phyloP scores from a whole-genome alignment of 2,797 vertebrate species.

The Crypturellus tataupa region DNA sequence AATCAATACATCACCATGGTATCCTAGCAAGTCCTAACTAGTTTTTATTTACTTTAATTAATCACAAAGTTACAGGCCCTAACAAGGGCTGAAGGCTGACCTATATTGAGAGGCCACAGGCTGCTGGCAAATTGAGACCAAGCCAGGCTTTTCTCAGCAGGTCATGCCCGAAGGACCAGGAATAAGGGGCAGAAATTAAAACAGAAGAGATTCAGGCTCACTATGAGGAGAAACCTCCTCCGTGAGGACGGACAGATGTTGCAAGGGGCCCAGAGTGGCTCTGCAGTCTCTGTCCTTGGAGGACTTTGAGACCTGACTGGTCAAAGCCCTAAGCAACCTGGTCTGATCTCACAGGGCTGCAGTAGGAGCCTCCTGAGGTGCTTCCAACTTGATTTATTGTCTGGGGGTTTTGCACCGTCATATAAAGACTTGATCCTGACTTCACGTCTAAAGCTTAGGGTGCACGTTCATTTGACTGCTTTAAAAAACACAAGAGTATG shows the following conservation, averaged over 20 bases:
- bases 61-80: slow-evolving; percentile 35
- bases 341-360: neutral
- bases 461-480: neutral
- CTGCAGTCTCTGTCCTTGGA: neutral
- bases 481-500: neutral
- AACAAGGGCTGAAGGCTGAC: slow-evolving; percentile 31
- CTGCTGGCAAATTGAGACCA: neutral
- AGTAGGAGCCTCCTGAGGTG: neutral
- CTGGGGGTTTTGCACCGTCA: neutral
- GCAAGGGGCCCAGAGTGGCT: neutral
- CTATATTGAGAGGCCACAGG: slow-evolving; percentile 37
- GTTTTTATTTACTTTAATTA: slow-evolving; percentile 55
- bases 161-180: neutral
- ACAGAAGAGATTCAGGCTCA: neutral
- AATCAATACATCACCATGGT: slow-evolving; percentile 24
- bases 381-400: neutral
- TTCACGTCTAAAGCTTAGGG: rapidly evolving
- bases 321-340: neutral
- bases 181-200: neutral
- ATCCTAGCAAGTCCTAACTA: neutral
- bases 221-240: neutral
- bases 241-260: neutral
- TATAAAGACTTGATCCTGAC: rapidly evolving
- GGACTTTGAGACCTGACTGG: neutral
- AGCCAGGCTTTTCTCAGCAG: neutral